A percentile compares a stretch with the other conserved stretches of the same genome.
Conservation (phyloP, 2,888 invertebrate species). For the Encarsia formosa region DNA sequence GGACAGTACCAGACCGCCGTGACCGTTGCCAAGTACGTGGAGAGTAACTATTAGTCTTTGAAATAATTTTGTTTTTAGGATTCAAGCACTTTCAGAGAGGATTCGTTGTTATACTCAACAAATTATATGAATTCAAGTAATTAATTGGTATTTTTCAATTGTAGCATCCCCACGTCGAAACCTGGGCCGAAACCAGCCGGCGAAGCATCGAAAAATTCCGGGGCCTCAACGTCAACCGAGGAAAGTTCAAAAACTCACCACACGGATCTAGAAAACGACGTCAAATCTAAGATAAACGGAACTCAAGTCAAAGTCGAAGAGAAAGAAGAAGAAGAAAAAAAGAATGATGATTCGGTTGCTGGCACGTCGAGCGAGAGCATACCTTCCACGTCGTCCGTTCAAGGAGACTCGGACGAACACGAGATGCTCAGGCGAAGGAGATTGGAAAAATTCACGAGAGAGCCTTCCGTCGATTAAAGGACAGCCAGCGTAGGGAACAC, state of each 20-base stretch:
- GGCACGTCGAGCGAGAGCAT: constrained; percentile 35
- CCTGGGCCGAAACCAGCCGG: constrained; percentile 14
- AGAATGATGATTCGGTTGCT: constrained; percentile 25
- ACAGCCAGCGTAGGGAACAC: too few species aligned
- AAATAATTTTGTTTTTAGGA: background rate
- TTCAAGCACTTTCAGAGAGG: too few species aligned
- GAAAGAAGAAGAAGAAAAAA: constrained; percentile 24
- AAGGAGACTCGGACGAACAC: constrained; percentile 61
- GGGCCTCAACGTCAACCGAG: background rate
- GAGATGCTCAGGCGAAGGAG: constrained; percentile 65
- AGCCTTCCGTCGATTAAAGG: constrained; percentile 27
- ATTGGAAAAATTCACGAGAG: constrained; percentile 64
- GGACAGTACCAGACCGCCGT: constrained; percentile 82
- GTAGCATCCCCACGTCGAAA: constrained; percentile 40
- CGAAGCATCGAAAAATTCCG: constrained; percentile 7
- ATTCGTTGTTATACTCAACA: too few species aligned
- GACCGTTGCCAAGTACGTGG: constrained; percentile 50
- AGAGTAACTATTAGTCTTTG: background rate
- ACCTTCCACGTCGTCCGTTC: constrained; percentile 43
- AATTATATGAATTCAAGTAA: too few species aligned
- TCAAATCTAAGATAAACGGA: constrained; percentile 21
- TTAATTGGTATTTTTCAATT: too few species aligned
- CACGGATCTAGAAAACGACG: constrained; percentile 2
- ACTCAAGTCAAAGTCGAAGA: constrained; percentile 18
- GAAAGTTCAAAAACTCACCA: constrained; percentile 26